phyloP scores from a whole-genome alignment of 2,113 vertebrate species.

The Panthera tigris region DNA sequence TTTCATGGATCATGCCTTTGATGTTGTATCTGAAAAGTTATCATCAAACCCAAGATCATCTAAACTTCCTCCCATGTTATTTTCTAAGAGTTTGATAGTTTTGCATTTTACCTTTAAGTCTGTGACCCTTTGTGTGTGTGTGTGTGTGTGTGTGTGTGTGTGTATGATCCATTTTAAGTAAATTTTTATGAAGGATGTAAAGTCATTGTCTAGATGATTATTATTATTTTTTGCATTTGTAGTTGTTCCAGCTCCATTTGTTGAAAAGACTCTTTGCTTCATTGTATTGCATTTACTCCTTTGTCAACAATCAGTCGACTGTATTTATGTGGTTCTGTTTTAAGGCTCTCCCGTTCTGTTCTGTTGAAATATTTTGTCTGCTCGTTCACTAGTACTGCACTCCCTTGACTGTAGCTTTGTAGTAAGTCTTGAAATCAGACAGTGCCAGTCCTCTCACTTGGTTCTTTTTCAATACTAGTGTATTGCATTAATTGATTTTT shows the following conservation, averaged over 20 bases:
- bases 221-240: neutral
- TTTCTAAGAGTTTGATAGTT: neutral
- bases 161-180: neutral
- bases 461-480: neutral
- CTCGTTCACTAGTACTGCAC: neutral
- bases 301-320: neutral
- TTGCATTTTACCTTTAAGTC: neutral
- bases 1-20: neutral
- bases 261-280: neutral
- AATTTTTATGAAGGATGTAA: neutral
- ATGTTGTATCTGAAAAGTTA: neutral
- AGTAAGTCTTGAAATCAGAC: neutral
- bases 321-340: neutral
- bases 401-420: neutral
- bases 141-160: neutral
- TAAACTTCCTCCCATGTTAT: constrained; percentile 14
- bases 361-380: neutral
- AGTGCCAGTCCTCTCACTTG: neutral
- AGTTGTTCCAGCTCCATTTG: neutral
- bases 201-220: neutral
- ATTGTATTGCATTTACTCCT: neutral
- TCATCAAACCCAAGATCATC: neutral
- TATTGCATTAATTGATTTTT: neutral
- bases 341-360: neutral
- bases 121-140: neutral